A percentile compares a stretch with the other conserved stretches of the same genome.
Conservation (phyloP, 2,797 vertebrate species). For the Acanthornis magna region DNA sequence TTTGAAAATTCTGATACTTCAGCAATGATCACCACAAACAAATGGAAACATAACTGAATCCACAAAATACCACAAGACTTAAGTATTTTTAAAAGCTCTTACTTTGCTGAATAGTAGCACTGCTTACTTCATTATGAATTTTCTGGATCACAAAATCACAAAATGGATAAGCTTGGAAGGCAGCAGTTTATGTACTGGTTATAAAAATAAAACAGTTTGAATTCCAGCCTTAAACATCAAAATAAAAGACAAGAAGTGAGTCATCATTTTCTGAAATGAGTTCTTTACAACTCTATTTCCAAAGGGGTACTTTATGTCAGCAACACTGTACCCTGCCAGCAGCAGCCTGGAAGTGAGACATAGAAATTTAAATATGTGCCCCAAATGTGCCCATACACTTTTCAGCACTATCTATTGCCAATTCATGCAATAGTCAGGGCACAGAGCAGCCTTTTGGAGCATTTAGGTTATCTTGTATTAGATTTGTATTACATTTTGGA, state of each 20-base stretch:
- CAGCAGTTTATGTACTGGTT: not conserved
- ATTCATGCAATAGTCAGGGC: not conserved
- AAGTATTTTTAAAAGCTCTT: not conserved
- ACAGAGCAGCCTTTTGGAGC: not conserved
- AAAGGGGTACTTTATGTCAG: not conserved
- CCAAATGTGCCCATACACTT: not conserved
- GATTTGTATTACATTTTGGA: not conserved
- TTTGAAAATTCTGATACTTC: not conserved
- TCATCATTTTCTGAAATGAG: not conserved
- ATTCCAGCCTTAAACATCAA: not conserved
- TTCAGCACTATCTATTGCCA: not conserved
- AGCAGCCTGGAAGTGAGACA: not conserved
- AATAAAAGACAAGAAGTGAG: not conserved
- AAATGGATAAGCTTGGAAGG: not conserved
- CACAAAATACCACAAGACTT: not conserved
- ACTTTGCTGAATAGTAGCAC: not conserved
- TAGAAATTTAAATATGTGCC: not conserved
- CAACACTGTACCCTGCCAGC: not conserved
- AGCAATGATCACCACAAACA: not conserved
- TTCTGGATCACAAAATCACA: not conserved
- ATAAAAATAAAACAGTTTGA: not conserved
- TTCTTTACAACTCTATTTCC: not conserved
- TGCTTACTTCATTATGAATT: not conserved
- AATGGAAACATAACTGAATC: not conserved
- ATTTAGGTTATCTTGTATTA: not conserved